phyloP scores from a whole-genome alignment of 2,797 vertebrate species.

The Buceros bicornis region DNA sequence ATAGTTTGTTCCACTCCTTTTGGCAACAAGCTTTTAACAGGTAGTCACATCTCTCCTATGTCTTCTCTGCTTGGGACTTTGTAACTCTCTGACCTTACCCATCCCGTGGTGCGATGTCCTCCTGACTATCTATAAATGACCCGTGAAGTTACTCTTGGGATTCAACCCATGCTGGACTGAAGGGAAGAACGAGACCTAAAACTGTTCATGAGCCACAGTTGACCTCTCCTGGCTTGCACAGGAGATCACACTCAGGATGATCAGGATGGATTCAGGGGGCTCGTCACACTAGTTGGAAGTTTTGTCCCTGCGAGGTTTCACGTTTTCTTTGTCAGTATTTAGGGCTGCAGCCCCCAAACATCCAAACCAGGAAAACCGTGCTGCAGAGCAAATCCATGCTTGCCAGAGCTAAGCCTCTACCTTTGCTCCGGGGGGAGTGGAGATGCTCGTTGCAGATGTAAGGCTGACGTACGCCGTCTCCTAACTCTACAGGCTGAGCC shows the following conservation, averaged over 20 bases:
- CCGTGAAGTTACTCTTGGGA: neutral
- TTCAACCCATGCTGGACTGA: neutral
- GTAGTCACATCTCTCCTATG: neutral
- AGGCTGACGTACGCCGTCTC: neutral
- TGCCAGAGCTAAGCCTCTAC: neutral
- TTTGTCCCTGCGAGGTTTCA: neutral
- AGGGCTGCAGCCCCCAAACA: neutral
- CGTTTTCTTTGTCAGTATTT: neutral
- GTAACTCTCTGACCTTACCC: neutral
- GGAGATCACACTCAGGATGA: fast-evolving
- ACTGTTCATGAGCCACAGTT: neutral
- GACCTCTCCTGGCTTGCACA: fast-evolving
- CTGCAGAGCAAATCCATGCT: neutral
- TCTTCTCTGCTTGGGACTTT: neutral
- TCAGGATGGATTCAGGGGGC: neutral
- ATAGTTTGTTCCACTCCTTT: neutral
- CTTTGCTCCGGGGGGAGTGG: neutral
- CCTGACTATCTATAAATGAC: neutral
- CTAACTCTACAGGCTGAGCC: neutral
- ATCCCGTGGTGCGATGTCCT: neutral
- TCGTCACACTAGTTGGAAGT: neutral
- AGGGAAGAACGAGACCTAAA: neutral
- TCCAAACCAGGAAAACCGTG: neutral
- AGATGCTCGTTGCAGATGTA: neutral
- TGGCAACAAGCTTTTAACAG: neutral